Percentiles rank a stretch among this genome's conserved stretches.
Conservation (phyloP, 2,888 invertebrate species). For the Cactoblastis cactorum region DNA sequence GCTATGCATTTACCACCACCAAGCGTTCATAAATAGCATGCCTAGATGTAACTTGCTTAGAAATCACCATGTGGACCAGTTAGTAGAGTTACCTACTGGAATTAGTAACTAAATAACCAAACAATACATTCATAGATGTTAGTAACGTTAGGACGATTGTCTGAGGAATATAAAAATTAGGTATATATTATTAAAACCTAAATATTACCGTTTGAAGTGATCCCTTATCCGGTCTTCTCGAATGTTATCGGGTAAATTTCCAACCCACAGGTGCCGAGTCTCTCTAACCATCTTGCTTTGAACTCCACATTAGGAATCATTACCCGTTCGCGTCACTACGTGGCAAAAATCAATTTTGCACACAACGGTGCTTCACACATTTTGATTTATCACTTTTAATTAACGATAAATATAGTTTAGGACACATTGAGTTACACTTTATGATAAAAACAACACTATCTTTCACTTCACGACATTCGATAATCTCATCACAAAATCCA, state of each 20-base stretch:
- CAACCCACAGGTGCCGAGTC: conserved; percentile 99
- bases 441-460: conserved; percentile 64
- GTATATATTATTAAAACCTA: conserved; percentile 5
- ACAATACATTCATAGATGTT: not conserved
- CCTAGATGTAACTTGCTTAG: not conserved
- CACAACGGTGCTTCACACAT: conserved; percentile 75
- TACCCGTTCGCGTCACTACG: conserved; percentile 82
- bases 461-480: conserved; percentile 76
- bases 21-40: not conserved
- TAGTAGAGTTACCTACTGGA: not conserved
- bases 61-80: not conserved
- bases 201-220: conserved; percentile 95
- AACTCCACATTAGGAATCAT: conserved; percentile 94
- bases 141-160: not conserved
- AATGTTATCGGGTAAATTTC: conserved; percentile 99
- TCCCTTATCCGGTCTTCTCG: conserved; percentile 98
- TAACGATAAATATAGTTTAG: conserved; percentile 61
- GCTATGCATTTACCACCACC: not conserved
- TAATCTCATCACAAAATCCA: conserved; percentile 74
- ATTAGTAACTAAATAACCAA: not conserved
- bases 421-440: conserved; percentile 62
- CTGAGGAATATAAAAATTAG: not conserved
- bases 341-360: conserved; percentile 80
- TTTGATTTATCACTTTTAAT: conserved; percentile 67
- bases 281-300: conserved; percentile 99